Base-by-base conservation (phyloP, 2,888 invertebrate species). In the Mythimna albipuncta region DNA sequence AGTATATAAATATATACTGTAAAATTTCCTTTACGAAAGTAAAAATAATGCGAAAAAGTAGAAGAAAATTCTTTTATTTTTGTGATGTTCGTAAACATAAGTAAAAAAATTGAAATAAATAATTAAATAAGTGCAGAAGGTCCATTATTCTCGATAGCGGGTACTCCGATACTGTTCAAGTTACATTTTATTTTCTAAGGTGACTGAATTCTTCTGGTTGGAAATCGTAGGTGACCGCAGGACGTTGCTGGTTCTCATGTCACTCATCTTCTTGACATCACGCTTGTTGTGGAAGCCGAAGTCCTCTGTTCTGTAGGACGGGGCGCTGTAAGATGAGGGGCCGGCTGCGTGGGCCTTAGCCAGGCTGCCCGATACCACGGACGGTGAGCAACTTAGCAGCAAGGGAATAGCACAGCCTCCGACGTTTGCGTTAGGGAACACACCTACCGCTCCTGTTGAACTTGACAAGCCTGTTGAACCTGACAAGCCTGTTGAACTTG, bases 341-440 rank as follows among this genome's bases (percentile, higher is more conserved):
- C 90, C 81, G 2, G 89, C 76, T 9, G 91, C 85, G 21, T 92
- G 90, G 2, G 91, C 61, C 75, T 94, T 94, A 9, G 94, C 91
- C 77, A 95, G 84, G 75, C 91, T 94, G 7, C 95, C 95, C 13
- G 93, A 90, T 1, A 93, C 93, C 10, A 96, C 93, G 0, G 93
- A 92, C 2, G 96, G 96, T 0, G 94, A 94, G 84, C 96, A 96
- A 85, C 96, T 96, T 58, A 96, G 85, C 44, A 96, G 87, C 65
- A 96, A 83, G 4, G 96, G 96, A 50, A 96, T 93, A 11, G 92
- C 94, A 72, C 95, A 96, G 26, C 91, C 89, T n/a, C 94, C 93
- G 13, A 91, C 86, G 68, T 93, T 93, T n/a, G 94, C 94, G 64
- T 92, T 92, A 2, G 95, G 95, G 85, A 95, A 96, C 50, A 95